Conservation (phyloP, 2,797 vertebrate species). For the Alosa sapidissima region DNA sequence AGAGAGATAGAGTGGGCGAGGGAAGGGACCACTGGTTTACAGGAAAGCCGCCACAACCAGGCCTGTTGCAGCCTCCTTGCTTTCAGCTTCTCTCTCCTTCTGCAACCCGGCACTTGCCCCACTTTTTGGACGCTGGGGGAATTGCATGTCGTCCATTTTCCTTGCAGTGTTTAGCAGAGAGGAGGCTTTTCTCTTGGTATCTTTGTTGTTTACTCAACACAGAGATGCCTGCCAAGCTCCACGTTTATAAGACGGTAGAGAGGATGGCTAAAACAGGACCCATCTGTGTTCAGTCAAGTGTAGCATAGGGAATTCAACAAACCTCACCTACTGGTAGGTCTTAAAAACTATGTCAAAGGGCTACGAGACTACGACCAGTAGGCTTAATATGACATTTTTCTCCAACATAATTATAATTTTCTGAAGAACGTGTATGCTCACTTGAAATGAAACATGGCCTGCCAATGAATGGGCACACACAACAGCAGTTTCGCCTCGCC, state of each 20-base stretch:
- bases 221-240: not conserved
- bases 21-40: not conserved
- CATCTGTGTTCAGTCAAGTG: not conserved
- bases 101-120: not conserved
- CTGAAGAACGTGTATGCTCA: not conserved
- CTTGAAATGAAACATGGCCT: not conserved
- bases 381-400: not conserved
- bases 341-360: not conserved
- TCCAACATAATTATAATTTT: not conserved
- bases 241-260: not conserved
- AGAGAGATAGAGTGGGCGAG: not conserved
- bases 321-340: not conserved
- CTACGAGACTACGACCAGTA: not conserved
- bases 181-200: slow-evolving; percentile 5
- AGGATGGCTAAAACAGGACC: not conserved
- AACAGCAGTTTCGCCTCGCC: not conserved
- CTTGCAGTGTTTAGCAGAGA: slow-evolving; percentile 2
- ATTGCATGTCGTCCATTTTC: slow-evolving; percentile 15
- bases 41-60: not conserved
- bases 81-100: not conserved
- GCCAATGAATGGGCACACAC: not conserved
- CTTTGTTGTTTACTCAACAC: slow-evolving; percentile 2
- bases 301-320: not conserved
- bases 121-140: slow-evolving; percentile 8
- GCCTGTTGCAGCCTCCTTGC: not conserved